Conservation (phyloP, 2,113 vertebrate genomes). For the Astur gentilis region DNA sequence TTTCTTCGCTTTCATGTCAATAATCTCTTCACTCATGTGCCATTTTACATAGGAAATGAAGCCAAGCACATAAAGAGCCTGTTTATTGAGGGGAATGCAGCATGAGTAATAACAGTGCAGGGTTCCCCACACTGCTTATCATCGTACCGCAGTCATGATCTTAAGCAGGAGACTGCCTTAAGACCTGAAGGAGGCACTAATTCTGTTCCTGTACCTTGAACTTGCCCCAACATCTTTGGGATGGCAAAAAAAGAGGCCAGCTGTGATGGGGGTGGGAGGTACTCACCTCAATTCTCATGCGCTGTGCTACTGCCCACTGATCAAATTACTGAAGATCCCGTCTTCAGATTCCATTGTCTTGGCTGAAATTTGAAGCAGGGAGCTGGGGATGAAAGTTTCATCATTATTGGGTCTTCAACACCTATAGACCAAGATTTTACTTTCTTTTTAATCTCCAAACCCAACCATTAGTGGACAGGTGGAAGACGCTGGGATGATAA, state of each 20-base stretch:
- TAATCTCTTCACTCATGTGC: neutral
- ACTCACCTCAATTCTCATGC: neutral
- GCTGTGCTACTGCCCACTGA: neutral
- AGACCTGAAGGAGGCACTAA: neutral
- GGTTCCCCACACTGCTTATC: neutral
- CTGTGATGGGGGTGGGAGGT: neutral
- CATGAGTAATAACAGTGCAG: too few relatives aligned
- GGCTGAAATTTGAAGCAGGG: neutral
- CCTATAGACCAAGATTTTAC: neutral
- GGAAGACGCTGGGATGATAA: neutral
- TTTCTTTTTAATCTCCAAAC: neutral
- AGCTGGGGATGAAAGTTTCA: neutral
- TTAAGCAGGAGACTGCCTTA: neutral
- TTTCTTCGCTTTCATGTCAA: neutral
- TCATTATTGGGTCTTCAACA: neutral
- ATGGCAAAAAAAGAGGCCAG: neutral
- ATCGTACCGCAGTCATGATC: neutral
- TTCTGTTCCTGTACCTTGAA: neutral
- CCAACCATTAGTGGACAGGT: neutral
- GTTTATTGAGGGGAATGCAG: neutral
- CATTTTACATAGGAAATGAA: neutral
- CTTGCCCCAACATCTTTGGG: neutral
- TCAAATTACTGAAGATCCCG: neutral
- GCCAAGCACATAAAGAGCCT: neutral
- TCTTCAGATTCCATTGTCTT: neutral